phyloP scores from a whole-genome alignment of 2,888 invertebrate genomes.

The Lathronympha strigana region DNA sequence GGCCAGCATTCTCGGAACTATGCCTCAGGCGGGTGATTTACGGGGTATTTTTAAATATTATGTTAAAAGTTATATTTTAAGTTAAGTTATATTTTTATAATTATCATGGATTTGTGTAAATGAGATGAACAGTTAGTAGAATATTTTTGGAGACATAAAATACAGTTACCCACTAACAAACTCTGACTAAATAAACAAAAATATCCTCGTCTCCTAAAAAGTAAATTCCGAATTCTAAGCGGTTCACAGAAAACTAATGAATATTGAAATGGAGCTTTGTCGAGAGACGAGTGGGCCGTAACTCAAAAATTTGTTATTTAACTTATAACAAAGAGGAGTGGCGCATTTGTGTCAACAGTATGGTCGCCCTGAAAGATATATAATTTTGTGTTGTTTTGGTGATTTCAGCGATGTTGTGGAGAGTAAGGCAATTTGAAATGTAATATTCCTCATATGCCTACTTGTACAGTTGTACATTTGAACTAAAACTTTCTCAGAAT shows the following conservation, averaged over 20 bases:
- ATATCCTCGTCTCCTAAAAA: conserved; percentile 13
- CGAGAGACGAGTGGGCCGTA: conserved; percentile 29
- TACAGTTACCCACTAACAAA: conserved; percentile 24
- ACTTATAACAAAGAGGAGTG: conserved; percentile 29
- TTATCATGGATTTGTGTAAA: too few relatives aligned
- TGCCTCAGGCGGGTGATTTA: too few relatives aligned
- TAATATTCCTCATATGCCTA: too few relatives aligned
- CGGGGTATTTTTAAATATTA: too few relatives aligned
- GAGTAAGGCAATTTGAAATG: background rate
- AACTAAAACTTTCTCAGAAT: too few relatives aligned
- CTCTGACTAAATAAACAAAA: conserved; percentile 30
- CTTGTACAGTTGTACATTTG: too few relatives aligned
- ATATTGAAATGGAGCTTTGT: conserved; percentile 39
- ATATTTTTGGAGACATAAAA: conserved; percentile 5
- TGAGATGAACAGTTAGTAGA: background rate
- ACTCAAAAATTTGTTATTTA: conserved; percentile 35
- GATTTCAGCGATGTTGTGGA: background rate
- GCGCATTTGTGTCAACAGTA: conserved; percentile 40
- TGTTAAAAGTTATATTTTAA: too few relatives aligned
- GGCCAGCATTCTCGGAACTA: too few relatives aligned
- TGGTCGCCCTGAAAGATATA: conserved; percentile 21
- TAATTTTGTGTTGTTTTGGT: conserved; percentile 7
- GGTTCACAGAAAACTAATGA: conserved; percentile 37
- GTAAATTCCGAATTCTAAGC: conserved; percentile 39
- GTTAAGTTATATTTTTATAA: too few relatives aligned